These are phyloP conservation scores for Coracias cyanogaster DNA, from an alignment of 2,797 vertebrate species.

Conservation along the genomic window DNA sequence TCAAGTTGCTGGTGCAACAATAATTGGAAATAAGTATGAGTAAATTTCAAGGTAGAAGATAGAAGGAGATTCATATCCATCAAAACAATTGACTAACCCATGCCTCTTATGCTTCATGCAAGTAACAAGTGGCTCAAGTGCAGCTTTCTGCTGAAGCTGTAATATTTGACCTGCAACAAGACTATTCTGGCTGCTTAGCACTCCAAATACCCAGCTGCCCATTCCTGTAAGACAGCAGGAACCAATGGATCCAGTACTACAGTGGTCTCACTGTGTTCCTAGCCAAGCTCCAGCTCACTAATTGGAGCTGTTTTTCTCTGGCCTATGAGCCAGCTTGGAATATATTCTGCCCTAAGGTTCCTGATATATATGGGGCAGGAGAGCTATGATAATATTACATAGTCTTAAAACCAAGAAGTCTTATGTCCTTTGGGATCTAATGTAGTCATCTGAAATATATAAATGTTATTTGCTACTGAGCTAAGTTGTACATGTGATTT, in stretches of 20 bases:
- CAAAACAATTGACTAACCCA: fast-evolving
- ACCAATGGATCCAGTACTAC: background rate
- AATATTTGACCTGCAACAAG: background rate
- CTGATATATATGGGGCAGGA: background rate
- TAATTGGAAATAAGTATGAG: background rate
- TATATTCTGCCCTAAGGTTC: background rate
- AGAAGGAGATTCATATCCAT: background rate
- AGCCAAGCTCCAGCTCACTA: background rate
- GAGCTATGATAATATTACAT: background rate
- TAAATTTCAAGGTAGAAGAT: background rate
- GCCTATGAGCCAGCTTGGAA: background rate
- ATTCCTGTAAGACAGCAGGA: background rate
- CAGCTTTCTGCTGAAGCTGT: background rate
- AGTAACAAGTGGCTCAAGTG: background rate
- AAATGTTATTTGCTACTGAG: background rate
- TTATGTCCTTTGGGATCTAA: background rate
- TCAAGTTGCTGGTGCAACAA: background rate
- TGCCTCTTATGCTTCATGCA: background rate
- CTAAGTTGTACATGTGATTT: background rate
- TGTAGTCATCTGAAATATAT: background rate
- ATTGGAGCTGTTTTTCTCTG: background rate
- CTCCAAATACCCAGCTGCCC: background rate
- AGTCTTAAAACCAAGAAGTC: background rate
- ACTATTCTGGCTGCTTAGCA: background rate
- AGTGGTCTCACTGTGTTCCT: background rate